phyloP scores from a whole-genome alignment of 2,113 vertebrate species.

The Dryoscopus gambensis region DNA sequence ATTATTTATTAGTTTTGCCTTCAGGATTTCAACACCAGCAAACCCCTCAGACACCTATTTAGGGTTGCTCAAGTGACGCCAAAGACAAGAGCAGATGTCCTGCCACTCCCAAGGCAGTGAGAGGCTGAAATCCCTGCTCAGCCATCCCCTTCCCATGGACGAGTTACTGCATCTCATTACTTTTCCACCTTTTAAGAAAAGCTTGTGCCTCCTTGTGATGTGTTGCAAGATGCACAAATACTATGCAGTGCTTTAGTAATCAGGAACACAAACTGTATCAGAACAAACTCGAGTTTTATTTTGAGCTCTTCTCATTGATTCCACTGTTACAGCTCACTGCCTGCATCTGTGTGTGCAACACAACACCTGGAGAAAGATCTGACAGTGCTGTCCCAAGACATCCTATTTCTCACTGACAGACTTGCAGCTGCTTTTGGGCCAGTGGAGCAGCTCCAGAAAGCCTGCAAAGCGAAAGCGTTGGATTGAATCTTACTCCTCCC shows the following conservation, averaged over 20 bases:
- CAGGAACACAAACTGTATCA: background rate
- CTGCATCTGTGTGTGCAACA: background rate
- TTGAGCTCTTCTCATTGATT: background rate
- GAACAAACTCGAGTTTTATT: background rate
- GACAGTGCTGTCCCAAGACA: background rate
- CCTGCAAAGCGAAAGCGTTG: background rate
- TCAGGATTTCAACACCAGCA: background rate
- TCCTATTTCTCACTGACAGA: background rate
- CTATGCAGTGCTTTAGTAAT: background rate
- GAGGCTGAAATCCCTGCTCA: background rate
- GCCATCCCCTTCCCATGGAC: background rate
- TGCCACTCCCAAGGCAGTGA: background rate
- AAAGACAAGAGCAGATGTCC: background rate
- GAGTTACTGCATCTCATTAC: accelerated
- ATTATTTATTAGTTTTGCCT: background rate
- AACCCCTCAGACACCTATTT: background rate
- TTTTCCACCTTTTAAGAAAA: background rate
- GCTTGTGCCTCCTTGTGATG: background rate
- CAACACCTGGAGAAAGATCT: background rate
- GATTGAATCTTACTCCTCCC: background rate
- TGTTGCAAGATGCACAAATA: background rate
- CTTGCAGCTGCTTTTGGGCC: background rate
- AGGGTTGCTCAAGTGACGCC: background rate
- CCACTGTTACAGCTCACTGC: background rate
- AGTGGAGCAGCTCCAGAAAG: background rate